These are phyloP conservation scores for Grus americana DNA, from an alignment of 2,113 vertebrate species.

Conservation along the genomic window DNA sequence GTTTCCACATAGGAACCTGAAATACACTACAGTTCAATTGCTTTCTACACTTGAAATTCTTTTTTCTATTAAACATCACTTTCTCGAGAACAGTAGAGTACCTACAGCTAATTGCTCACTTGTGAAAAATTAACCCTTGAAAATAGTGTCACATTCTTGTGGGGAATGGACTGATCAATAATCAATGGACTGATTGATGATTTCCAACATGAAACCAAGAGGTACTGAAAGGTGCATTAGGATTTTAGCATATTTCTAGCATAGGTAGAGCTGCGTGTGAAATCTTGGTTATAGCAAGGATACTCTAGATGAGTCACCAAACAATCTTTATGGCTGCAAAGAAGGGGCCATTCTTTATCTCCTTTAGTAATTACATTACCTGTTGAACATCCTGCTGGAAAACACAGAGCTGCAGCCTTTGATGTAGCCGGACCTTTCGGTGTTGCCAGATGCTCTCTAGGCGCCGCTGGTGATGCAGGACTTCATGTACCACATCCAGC, in stretches of 20 bases:
- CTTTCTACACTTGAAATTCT: not conserved
- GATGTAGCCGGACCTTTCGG: slow-evolving; percentile 94
- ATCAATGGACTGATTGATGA: not conserved
- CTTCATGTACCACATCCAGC: slow-evolving; percentile 94
- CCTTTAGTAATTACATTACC: slow-evolving; percentile 70
- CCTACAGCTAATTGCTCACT: not conserved
- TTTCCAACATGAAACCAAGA: not conserved
- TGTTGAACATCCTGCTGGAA: slow-evolving; percentile 99
- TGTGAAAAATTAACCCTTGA: not conserved
- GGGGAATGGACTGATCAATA: not conserved
- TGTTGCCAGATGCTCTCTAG: slow-evolving; percentile 98
- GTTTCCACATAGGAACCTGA: not conserved
- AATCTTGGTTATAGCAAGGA: not conserved
- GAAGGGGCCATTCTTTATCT: not conserved
- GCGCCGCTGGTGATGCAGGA: slow-evolving; percentile 93
- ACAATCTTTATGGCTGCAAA: not conserved
- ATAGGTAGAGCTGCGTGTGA: not conserved
- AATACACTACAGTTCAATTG: not conserved
- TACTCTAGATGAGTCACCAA: not conserved
- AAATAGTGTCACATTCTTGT: not conserved
- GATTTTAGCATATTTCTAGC: not conserved
- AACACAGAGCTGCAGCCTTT: slow-evolving; percentile 96
- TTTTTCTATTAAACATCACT: not conserved
- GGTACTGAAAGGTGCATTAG: not conserved
- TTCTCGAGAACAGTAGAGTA: not conserved